Conservation (phyloP, 2,888 invertebrate species). For the Hemithea aestivaria region DNA sequence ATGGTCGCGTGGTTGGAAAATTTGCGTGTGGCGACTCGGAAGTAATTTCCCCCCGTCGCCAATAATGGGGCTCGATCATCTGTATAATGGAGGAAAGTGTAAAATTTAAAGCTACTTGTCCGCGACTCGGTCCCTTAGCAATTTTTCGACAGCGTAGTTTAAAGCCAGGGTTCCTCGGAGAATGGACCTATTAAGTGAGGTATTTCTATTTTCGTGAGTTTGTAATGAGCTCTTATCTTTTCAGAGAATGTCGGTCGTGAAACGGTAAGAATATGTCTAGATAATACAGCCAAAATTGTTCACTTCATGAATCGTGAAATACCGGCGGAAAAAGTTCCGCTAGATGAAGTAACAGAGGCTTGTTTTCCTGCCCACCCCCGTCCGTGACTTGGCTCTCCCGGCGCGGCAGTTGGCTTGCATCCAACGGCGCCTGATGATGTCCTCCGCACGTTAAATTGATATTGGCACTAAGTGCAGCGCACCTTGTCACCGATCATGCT, state of each 20-base stretch:
- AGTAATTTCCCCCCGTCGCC: slow-evolving; percentile 51
- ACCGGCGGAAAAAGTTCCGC: slow-evolving; percentile 30
- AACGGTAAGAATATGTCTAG: not conserved
- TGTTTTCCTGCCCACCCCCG: slow-evolving; percentile 42
- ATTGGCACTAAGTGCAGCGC: slow-evolving; percentile 57
- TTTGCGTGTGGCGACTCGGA: slow-evolving; percentile 53
- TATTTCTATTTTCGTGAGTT: slow-evolving; percentile 11
- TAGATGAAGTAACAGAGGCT: slow-evolving; percentile 39
- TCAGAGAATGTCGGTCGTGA: slow-evolving; percentile 6
- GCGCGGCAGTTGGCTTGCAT: slow-evolving; percentile 41
- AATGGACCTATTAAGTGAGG: slow-evolving; percentile 9
- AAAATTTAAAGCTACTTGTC: slow-evolving; percentile 43
- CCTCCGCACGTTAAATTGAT: slow-evolving; percentile 63
- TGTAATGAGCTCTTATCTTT: not conserved
- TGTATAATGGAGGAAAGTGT: slow-evolving; percentile 42
- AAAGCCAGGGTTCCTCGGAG: slow-evolving; percentile 12
- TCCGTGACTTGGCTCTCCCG: slow-evolving; percentile 46
- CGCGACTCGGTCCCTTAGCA: slow-evolving; percentile 18
- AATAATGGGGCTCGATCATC: slow-evolving; percentile 46
- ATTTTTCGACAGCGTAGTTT: slow-evolving; percentile 23
- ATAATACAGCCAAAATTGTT: slow-evolving; percentile 4
- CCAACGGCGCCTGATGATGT: slow-evolving; percentile 58
- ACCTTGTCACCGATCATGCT: slow-evolving; percentile 44
- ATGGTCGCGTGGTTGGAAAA: slow-evolving; percentile 27
- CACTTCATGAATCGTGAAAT: slow-evolving; percentile 32